phyloP scores from a whole-genome alignment of 2,113 vertebrate species.

The Phrynocephalus versicolor region DNA sequence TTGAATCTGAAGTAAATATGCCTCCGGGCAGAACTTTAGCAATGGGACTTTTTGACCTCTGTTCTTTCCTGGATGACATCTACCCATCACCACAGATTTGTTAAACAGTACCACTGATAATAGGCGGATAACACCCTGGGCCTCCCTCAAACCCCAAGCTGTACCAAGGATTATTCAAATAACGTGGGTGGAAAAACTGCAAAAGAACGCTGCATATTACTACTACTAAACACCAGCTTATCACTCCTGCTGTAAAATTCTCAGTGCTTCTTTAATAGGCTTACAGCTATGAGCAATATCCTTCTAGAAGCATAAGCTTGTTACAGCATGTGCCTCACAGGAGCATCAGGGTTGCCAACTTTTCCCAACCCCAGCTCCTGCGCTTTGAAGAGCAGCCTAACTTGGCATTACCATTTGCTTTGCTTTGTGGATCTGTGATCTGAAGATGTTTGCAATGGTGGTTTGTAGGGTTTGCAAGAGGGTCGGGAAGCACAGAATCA shows the following conservation, averaged over 20 bases:
- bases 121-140: background rate
- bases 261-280: background rate
- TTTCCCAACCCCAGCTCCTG: background rate
- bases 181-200: background rate
- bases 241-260: slow-evolving; percentile 3
- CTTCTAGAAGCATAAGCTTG: background rate
- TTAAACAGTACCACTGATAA: background rate
- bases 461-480: background rate
- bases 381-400: background rate
- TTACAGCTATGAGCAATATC: background rate
- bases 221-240: background rate
- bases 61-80: background rate
- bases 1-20: background rate
- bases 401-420: background rate
- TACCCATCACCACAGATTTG: background rate
- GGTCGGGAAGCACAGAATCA: background rate
- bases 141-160: background rate
- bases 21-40: too few relatives aligned
- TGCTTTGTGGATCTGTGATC: too few relatives aligned
- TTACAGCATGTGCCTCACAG: background rate
- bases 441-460: background rate
- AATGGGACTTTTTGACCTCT: background rate
- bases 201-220: background rate
- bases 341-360: background rate
- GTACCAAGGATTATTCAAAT: background rate